Percentiles rank a stretch among this genome's conserved stretches.
Conservation (phyloP, 2,888 invertebrate species). For the Syritta pipiens region DNA sequence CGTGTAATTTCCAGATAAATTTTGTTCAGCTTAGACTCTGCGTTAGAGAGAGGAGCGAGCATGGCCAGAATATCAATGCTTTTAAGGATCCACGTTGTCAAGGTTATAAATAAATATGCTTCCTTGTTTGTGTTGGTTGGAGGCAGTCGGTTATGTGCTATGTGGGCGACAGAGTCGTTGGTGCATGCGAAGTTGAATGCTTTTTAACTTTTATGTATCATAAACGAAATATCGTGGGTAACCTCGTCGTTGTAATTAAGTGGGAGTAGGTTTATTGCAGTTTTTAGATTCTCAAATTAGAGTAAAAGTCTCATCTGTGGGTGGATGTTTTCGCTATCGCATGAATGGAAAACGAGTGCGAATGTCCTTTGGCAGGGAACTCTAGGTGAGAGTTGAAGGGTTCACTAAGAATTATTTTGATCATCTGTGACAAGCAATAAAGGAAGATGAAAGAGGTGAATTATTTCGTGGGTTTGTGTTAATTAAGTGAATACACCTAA, state of each 20-base stretch:
- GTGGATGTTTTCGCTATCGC: neutral
- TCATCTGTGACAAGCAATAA: too few relatives aligned
- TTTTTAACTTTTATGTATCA: neutral
- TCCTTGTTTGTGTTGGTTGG: neutral
- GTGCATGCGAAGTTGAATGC: neutral
- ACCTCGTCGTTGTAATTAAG: neutral
- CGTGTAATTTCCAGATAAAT: constrained; percentile 37
- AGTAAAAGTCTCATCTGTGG: neutral
- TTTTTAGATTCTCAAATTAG: constrained; percentile 1
- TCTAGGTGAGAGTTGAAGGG: too few relatives aligned
- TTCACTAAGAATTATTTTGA: too few relatives aligned
- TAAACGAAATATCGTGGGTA: neutral
- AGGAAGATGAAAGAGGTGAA: too few relatives aligned
- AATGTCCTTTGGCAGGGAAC: too few relatives aligned
- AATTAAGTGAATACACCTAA: too few relatives aligned
- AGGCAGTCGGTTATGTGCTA: too few relatives aligned
- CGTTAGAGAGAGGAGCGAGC: too few relatives aligned
- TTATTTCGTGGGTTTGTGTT: too few relatives aligned
- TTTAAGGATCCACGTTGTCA: neutral
- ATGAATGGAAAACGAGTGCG: too few relatives aligned
- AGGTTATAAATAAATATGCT: constrained; percentile 27
- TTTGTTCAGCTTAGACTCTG: neutral
- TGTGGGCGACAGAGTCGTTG: too few relatives aligned
- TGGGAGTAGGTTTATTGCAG: neutral
- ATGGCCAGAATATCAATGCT: constrained; percentile 26